Percentiles rank a stretch among this genome's conserved stretches.
These are phyloP conservation scores for Nannospalax galili DNA, from an alignment of 2,113 vertebrate species.

Conservation along the genomic window DNA sequence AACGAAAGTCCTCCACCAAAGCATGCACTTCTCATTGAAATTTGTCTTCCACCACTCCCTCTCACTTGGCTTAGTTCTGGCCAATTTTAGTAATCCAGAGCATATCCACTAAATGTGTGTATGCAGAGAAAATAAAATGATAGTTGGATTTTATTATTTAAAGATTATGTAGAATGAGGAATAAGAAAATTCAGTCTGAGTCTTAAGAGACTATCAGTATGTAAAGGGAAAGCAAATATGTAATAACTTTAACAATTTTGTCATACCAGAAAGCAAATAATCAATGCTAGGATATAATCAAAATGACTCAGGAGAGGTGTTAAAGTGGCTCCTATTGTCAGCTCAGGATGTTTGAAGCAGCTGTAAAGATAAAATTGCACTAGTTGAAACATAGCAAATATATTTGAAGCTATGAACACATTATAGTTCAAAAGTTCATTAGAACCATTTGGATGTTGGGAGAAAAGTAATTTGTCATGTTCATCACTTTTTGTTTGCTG, in stretches of 20 bases:
- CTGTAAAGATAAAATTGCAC: background rate
- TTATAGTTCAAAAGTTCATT: background rate
- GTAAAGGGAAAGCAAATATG: background rate
- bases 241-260: background rate
- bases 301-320: background rate
- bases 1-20: background rate
- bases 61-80: background rate
- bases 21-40: background rate
- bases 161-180: no score
- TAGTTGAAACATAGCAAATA: background rate
- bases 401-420: background rate
- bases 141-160: background rate
- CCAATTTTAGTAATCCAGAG: background rate
- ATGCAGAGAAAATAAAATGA: background rate
- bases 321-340: background rate
- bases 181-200: background rate
- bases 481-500: background rate
- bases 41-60: background rate
- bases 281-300: background rate
- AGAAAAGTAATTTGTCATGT: slow-evolving; percentile 1
- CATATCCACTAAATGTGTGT: background rate
- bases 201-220: background rate
- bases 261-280: background rate
- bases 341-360: background rate
- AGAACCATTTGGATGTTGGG: background rate